A percentile compares a stretch with the other conserved stretches of the same genome.
These are phyloP conservation scores for Caretta caretta DNA, from an alignment of 2,113 vertebrate genomes.

Conservation along the genomic window DNA sequence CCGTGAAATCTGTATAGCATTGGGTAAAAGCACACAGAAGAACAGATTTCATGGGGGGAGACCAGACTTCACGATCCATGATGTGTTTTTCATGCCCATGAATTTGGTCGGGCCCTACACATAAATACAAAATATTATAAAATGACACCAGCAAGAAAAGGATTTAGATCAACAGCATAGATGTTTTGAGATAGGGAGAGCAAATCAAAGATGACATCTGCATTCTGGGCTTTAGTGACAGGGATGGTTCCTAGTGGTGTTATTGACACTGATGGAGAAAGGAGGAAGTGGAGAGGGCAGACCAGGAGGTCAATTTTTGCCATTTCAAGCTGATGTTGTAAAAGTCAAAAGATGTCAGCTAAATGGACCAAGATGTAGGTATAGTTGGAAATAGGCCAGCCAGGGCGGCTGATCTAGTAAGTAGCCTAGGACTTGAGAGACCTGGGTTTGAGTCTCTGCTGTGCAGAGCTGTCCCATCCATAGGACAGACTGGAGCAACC, in stretches of 20 bases:
- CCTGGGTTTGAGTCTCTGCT: background rate
- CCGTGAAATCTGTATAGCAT: too few relatives aligned
- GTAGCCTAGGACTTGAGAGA: background rate
- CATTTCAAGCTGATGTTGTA: background rate
- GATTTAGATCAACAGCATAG: background rate
- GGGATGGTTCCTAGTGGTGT: background rate
- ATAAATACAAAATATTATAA: background rate
- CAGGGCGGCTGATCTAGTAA: background rate
- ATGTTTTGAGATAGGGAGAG: background rate
- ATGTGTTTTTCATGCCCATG: too few relatives aligned
- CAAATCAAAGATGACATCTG: background rate
- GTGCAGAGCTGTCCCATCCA: too few relatives aligned
- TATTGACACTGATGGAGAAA: too few relatives aligned
- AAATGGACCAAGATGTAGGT: accelerated
- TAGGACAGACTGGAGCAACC: too few relatives aligned
- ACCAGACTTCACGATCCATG: too few relatives aligned
- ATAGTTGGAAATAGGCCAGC: background rate
- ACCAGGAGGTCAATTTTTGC: background rate
- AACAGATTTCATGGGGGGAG: too few relatives aligned
- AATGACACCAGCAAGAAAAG: background rate
- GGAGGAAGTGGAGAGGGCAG: background rate
- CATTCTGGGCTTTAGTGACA: background rate
- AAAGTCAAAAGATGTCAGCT: background rate
- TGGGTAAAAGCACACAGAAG: too few relatives aligned
- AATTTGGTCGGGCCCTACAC: background rate